Evolutionary conservation across 1,140 invertebrate species (phyloP), one percentile per base, ranked within the genome.

Genomic region (Cherax destructor): DNA sequence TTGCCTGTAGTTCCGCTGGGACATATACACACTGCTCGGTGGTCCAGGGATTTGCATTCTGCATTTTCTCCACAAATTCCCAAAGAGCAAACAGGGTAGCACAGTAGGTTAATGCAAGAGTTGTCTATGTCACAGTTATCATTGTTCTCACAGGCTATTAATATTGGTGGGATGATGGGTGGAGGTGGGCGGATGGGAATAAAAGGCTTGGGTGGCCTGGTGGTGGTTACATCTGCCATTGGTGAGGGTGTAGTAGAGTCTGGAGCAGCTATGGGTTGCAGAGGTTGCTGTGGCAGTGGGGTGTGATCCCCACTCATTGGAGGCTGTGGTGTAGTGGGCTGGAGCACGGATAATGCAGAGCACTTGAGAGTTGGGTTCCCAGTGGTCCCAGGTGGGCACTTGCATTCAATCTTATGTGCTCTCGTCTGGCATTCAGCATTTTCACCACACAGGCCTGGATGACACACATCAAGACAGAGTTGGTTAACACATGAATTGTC

Each of bases 1-100:
- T 94, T 96, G 24, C 98, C 98, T 10, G 96, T 95, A 93, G 97
- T 97, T 72, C 97, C 97, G 92, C 96, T 95, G 90, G 95, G 95
- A 94, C 98, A 98, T 1, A 97, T 96, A 93, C 98, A 98, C 0
- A 97, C 96, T 0, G 97, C 97, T 94, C 97, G 97, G 93, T 93
- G 97, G 93, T 98, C 96, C 93, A 96, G 96, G 78, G 98, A 96
- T 92, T 96, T 96, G 93, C 97, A 98, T 86, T 97, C 96, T 1
- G 97, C 96, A 86, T 89, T 93, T 98, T 97, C 96, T 94, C 97
- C 98, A 79, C 96, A 95, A 74, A 0, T 96, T 94, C 52, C 97
- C 98, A 92, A 93, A 79, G 96, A 96, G 94, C 98, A 98, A 4
- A 97, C 97, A 94, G 98, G 96, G 92, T 95, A 96, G 94, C 98